Base-by-base conservation (phyloP, 2,888 invertebrate genomes). In the Apocheima hispidaria region DNA sequence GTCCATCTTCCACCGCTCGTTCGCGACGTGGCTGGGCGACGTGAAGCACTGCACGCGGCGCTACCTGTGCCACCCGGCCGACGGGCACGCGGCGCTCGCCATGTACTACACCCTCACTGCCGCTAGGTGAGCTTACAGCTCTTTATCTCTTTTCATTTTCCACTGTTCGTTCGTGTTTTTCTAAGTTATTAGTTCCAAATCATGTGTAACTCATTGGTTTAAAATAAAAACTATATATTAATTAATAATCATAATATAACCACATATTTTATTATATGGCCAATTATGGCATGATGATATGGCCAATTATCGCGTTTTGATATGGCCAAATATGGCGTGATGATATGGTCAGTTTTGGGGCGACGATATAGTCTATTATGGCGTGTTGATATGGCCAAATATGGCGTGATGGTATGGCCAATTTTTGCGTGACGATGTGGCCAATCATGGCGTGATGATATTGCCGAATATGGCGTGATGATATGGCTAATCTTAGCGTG, bases 11-110 rank as follows among this genome's bases (percentile, higher is more conserved):
- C 99, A 99, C 87, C 97, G 98, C 82, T 98, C 98, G 63, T 99
- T 99, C 86, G 97, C 98, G 21, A 96, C 97, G 81, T 99, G 99
- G 99, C 90, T 99, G 70, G 91, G 97, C 54, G 99, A 99, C 84
- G 98, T 99, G n/a, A 99, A 99, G 87, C 98, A 99, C 81, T 98
- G 99, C 85, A 99, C 99, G 1, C 96, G 98, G 72, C 97, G 98
- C 73, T 99, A 98, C 87, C 93, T 99, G 68, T 99, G 98, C 84
- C 96, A 96, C 70, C 95, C 97, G 7, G 93, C 95, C 51, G 97
- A 97, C 73, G 99, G 99, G 0, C 98, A 99, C 84, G 96, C 96
- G 9, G 96, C 97, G 84, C 93, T 98, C 38, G 96, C 97, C 18
- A 96, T 98, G 95, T 95, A 96, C 78, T 96, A 97, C 91, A 94